Percentiles rank a stretch among this genome's conserved stretches.
phyloP scores from a whole-genome alignment of 1,140 invertebrate genomes.

The Heliconius nattereri region DNA sequence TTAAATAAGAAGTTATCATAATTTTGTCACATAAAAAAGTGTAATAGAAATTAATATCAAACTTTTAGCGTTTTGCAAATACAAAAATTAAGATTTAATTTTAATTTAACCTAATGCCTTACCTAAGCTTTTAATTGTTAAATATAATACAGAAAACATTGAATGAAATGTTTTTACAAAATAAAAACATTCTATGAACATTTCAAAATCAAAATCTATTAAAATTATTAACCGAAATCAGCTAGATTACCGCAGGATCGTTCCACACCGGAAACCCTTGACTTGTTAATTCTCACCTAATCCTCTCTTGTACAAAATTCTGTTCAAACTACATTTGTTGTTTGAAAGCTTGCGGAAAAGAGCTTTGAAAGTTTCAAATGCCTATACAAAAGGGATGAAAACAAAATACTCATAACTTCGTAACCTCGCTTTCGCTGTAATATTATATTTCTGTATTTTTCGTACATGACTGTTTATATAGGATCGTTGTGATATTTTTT shows the following conservation, averaged over 20 bases:
- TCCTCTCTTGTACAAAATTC: neutral
- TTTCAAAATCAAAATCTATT: neutral
- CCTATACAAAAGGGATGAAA: conserved; percentile 1
- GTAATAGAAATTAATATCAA: too few species aligned
- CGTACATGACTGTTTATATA: neutral
- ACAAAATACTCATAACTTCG: neutral
- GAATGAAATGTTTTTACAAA: too few species aligned
- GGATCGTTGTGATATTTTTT: neutral
- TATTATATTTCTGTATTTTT: neutral
- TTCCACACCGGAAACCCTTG: neutral
- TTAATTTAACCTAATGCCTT: too few species aligned
- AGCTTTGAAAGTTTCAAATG: neutral
- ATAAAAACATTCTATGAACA: too few species aligned
- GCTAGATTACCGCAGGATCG: neutral
- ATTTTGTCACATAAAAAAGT: too few species aligned
- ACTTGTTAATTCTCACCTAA: neutral
- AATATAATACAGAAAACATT: too few species aligned
- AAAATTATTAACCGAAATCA: neutral
- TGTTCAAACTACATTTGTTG: neutral
- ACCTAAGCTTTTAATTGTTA: too few species aligned
- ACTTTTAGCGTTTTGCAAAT: too few species aligned
- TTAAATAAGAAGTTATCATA: too few species aligned
- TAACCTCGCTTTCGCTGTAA: conserved; percentile 5
- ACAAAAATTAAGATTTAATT: too few species aligned
- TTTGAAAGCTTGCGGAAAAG: neutral